Evolutionary conservation across 2,888 invertebrate genomes (phyloP), one percentile per base, ranked within the genome.

Genomic region (Helobdella robusta): DNA sequence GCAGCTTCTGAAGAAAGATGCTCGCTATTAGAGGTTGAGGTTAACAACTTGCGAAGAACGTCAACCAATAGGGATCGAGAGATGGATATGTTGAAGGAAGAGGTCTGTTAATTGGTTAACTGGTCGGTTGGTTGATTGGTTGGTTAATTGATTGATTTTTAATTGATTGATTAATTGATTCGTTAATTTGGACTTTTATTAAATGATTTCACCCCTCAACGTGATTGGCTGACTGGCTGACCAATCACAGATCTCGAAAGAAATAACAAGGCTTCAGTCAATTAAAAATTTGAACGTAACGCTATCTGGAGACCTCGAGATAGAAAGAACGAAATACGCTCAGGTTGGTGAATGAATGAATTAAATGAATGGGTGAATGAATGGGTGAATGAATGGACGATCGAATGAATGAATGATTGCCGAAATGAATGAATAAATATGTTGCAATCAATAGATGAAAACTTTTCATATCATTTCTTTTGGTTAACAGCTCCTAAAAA

Each of bases 251-350:
- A 73, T 76, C 34, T 81, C 84, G 0, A 79, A 81, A 59, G 81
- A 84, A 69, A 78, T 85, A 35, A 85, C 85, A 0, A 82, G 83
- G 68, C 77, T 84, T 60, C 81, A 83, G 66, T 81, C 82, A 60
- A 70, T 84, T 46, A 84, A 84, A 69, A 84, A 84, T 52, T 80
- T 81, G 4, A 86, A 85, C 74, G 79, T 82, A 64, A 81, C 81
- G 70, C 75, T 84, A 50, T 81, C 79, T 58, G 78, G 81, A 67
- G 81, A 81, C 65, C 71, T 84, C 28, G 79, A 81, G 35, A 82
- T 83, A 64, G 79, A 80, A 6, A 73, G 79, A 62, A 76, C 77
- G 36, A 78, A 80, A n/a, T n/a, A n/a, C n/a, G n/a, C n/a, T n/a
- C n/a, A n/a, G n/a, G n/a, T n/a, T 50, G 50, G 50, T 23, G 50